phyloP scores from a whole-genome alignment of 2,888 invertebrate species.

The Andrena bucephala region DNA sequence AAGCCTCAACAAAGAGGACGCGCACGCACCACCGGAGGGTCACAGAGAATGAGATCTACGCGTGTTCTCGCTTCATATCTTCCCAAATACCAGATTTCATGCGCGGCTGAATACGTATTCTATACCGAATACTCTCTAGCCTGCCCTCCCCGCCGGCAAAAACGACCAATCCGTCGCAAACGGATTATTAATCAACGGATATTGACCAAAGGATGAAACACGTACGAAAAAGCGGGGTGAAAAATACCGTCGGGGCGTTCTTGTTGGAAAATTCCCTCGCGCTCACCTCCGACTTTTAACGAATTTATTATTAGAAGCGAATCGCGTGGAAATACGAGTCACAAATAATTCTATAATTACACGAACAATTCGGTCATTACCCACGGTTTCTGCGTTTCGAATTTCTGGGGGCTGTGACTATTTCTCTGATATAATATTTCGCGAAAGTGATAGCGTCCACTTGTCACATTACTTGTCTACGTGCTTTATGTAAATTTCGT shows the following conservation, averaged over 20 bases:
- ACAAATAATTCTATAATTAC: background rate
- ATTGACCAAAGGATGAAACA: constrained; percentile 41
- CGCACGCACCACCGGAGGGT: constrained; percentile 51
- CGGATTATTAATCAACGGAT: constrained; percentile 51
- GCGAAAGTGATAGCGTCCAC: background rate
- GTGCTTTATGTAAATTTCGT: background rate
- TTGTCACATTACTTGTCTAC: no score
- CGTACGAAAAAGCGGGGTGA: constrained; percentile 26
- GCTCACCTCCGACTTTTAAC: background rate
- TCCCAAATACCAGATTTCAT: constrained; percentile 54
- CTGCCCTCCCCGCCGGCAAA: background rate
- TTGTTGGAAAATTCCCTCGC: background rate
- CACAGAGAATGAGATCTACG: constrained; percentile 58
- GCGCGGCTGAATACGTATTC: constrained; percentile 40
- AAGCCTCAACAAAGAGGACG: constrained; percentile 76
- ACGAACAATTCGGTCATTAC: background rate
- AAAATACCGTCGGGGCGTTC: constrained; percentile 5
- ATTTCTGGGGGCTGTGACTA: background rate
- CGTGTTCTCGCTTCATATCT: constrained; percentile 61
- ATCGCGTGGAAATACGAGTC: background rate
- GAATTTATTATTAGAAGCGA: background rate
- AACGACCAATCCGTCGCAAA: constrained; percentile 27
- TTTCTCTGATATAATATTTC: background rate
- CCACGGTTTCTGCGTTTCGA: no score
- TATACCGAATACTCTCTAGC: constrained; percentile 17